phyloP scores from a whole-genome alignment of 1,140 invertebrate genomes.

The Drosophila tristis region DNA sequence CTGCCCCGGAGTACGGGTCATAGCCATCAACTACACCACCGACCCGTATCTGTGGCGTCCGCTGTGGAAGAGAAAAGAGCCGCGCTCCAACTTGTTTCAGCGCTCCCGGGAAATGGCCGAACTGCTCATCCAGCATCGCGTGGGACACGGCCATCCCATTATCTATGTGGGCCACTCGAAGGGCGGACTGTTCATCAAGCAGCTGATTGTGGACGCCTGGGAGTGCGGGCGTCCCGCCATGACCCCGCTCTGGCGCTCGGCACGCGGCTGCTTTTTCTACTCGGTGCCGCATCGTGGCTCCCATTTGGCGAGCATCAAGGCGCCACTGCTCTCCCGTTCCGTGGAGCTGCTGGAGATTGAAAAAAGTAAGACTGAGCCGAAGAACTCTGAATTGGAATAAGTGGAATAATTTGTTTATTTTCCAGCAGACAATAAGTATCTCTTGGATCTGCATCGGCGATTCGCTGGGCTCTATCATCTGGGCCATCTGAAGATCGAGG shows the following conservation, averaged over 20 bases:
- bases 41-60: slow-evolving; percentile 89
- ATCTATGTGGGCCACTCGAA: slow-evolving; percentile 90
- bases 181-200: slow-evolving; percentile 90
- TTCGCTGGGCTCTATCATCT: slow-evolving; percentile 85
- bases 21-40: slow-evolving; percentile 89
- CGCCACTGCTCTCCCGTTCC: slow-evolving; percentile 87
- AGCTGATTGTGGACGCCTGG: slow-evolving; percentile 87
- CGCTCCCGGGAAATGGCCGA: slow-evolving; percentile 88
- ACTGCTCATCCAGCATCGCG: slow-evolving; percentile 86
- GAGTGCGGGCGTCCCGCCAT: slow-evolving; percentile 79
- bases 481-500: slow-evolving; percentile 85
- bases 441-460: slow-evolving; percentile 86
- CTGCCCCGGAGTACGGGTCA: slow-evolving; percentile 88
- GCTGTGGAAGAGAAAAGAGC: slow-evolving; percentile 87
- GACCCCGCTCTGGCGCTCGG: slow-evolving; percentile 85
- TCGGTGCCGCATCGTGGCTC: slow-evolving; percentile 90
- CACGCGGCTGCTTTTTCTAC: slow-evolving; percentile 89
- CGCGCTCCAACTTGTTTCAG: slow-evolving; percentile 87
- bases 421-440: slow-evolving; percentile 86
- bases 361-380: slow-evolving; percentile 85
- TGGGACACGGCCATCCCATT: slow-evolving; percentile 87
- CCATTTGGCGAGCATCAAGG: slow-evolving; percentile 87
- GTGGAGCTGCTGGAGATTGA: slow-evolving; percentile 86
- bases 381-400: not conserved
- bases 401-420: not conserved